Base-by-base conservation (phyloP, 2,113 vertebrate genomes). In the Psilopsiagon aymara region DNA sequence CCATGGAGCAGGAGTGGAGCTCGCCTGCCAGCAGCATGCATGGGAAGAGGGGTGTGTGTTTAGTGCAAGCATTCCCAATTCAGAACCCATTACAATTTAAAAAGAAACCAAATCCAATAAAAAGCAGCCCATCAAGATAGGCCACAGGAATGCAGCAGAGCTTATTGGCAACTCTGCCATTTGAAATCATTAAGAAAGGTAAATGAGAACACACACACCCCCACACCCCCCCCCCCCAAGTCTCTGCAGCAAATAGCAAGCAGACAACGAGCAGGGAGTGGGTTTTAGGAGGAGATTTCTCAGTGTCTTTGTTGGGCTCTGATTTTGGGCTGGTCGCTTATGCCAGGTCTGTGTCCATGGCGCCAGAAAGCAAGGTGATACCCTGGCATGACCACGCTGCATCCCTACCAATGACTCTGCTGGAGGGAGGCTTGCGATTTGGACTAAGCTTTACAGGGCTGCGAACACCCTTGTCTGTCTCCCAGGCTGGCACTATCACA, bases 121-220 rank as follows among this genome's bases (percentile, higher is more conserved):
- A 94, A 92, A 79, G 63, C 87, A 92, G 59, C 44, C n/a, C 2
- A 2, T 90, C 24, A 55, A 77, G 86, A 85, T 49, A 82, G 95
- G 69, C 93, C 92, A 84, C 93, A 89, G 91, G 79, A 97, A 95
- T 86, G 81, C 53, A 88, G 80, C 80, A 75, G 33, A 84, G 62
- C 39, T 86, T 77, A 88, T 21, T 82, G 82, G 73, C 3, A 1
- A 92, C 71, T 84, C 59, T 49, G 74, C 37, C 39, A 91, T 93
- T 86, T 21, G 43, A 6, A 17, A 74, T 86, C 91, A 97, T 81
- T 93, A 82, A 68, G 86, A 94, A 95, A 95, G 60, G 91, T 91
- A 85, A 86, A 84, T 24, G 78, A 86, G 44, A 75, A 31, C 75
- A 46, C 31, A 6, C 16, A n/a, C n/a, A n/a, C n/a, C n/a, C n/a